These are phyloP conservation scores for Chiridota heheva DNA, from an alignment of 35 echinoderm and acorn worm genomes.

Conservation along the genomic window DNA sequence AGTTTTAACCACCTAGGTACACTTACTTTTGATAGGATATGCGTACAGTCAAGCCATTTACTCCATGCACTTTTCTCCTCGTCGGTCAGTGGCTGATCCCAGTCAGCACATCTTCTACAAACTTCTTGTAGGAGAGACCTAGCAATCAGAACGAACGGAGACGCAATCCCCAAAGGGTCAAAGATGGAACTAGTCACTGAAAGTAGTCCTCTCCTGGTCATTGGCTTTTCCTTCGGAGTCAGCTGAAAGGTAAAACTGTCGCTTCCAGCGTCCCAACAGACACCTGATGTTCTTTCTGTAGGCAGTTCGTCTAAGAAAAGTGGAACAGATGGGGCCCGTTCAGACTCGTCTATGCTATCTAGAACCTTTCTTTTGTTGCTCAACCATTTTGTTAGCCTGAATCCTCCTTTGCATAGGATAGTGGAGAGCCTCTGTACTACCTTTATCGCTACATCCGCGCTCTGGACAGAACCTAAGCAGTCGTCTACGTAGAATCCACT, in stretches of 20 bases:
- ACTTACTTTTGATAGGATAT: conserved; percentile 13
- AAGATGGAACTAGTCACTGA: conserved; percentile 53
- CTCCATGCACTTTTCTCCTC: not conserved
- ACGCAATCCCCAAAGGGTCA: conserved; percentile 40
- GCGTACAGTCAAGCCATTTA: conserved; percentile 29
- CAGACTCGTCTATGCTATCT: conserved; percentile 13
- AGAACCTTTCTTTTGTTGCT: conserved; percentile 60
- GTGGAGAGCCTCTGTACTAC: conserved; percentile 20
- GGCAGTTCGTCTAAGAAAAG: conserved; percentile 53
- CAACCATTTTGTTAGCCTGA: conserved; percentile 71
- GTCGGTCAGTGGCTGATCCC: conserved; percentile 43
- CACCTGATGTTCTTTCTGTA: conserved; percentile 54
- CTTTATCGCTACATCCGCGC: conserved; percentile 18
- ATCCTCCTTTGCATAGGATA: conserved; percentile 46
- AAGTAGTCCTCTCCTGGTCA: conserved; percentile 50
- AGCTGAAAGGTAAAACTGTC: conserved; percentile 61
- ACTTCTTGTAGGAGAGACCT: conserved; percentile 36
- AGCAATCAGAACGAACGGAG: conserved; percentile 49
- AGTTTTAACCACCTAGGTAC: conserved; percentile 53
- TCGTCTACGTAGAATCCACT: conserved; percentile 60
- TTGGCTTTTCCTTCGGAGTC: conserved; percentile 17
- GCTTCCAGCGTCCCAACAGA: conserved; percentile 51
- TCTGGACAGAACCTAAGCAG: conserved; percentile 44
- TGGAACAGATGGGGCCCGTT: conserved; percentile 44
- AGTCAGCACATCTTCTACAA: conserved; percentile 23